Conservation (phyloP, 2,888 invertebrate species). For the Drosophila quinaria region DNA sequence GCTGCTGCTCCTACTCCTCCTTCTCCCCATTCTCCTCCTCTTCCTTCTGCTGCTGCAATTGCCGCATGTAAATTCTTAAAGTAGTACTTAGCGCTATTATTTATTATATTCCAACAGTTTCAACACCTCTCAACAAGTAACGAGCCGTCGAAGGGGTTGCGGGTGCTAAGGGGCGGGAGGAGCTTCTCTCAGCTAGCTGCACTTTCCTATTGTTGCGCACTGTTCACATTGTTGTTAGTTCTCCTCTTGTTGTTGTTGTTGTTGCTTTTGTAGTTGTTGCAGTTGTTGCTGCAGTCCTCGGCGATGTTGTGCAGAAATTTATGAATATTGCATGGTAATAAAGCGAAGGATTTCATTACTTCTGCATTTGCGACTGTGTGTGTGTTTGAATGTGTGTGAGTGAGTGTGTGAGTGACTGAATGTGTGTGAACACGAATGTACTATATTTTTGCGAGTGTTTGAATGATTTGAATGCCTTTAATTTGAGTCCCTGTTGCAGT, state of each 20-base stretch:
- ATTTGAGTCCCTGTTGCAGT: slow-evolving; percentile 17
- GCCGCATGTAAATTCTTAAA: slow-evolving; percentile 84
- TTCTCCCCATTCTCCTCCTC: background rate
- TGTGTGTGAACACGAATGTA: slow-evolving; percentile 10
- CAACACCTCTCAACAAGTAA: slow-evolving; percentile 84
- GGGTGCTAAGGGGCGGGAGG: slow-evolving; percentile 22
- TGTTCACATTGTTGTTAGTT: slow-evolving; percentile 54
- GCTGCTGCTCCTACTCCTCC: slow-evolving; percentile 41
- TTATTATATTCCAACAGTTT: slow-evolving; percentile 84
- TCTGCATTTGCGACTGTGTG: slow-evolving; percentile 48
- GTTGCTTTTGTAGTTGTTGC: slow-evolving; percentile 15
- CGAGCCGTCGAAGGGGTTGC: slow-evolving; percentile 22
- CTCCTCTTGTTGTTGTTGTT: slow-evolving; percentile 19
- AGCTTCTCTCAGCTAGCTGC: slow-evolving; percentile 31
- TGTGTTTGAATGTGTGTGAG: slow-evolving; percentile 16
- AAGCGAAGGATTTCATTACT: slow-evolving; percentile 77
- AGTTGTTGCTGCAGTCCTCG: slow-evolving; percentile 59
- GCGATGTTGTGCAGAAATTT: slow-evolving; percentile 73
- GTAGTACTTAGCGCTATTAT: slow-evolving; percentile 84
- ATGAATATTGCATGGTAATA: slow-evolving; percentile 79
- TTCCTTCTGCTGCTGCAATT: slow-evolving; percentile 67
- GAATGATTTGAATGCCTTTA: slow-evolving; percentile 51
- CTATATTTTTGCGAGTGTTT: slow-evolving; percentile 30
- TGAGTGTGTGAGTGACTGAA: slow-evolving; percentile 1
- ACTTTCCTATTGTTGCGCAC: slow-evolving; percentile 54